Base-by-base conservation (phyloP, 2,113 vertebrate genomes). In the Eleginops maclovinus region DNA sequence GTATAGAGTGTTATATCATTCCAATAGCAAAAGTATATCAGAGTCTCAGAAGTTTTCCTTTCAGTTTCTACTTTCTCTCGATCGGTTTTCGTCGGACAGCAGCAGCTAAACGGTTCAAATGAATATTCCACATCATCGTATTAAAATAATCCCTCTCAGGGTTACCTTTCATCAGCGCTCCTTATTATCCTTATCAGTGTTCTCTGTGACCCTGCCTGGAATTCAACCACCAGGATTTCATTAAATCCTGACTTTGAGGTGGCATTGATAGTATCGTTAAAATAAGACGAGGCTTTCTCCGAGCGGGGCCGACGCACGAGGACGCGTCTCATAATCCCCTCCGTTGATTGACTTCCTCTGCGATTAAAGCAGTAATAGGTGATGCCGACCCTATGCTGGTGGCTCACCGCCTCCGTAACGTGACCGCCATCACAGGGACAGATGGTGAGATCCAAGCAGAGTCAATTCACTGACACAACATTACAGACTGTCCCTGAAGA, bases 211-310 rank as follows among this genome's bases (percentile, higher is more conserved):
- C 78, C 69, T 70, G 46, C 1, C 31, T 51, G 49, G 0, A 77
- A 21, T 80, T 66, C 63, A 54, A 64, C 3, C 75, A 7, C 6
- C 22, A 19, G n/a, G 0, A 44, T 76, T 79, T 83, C 50, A 86
- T 91, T 86, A 87, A 62, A 47, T 11, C 11, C 0, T 31, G 87
- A 72, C 90, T 82, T 87, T 82, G 77, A 6, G 12, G 0, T 60
- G 81, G 78, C 82, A 79, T 82, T 88, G 86, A 85, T 73, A 4
- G 6, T 67, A 80, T 76, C 70, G 9, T 87, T 81, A 71, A 61
- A 71, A 79, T 54, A 41, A 74, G 58, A 49, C 2, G 4, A 79
- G 26, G 41, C 8, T 44, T n/a, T 55, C 21, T 26, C 1, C 19
- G 2, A 53, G 28, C 6, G 51, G 40, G 44, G 62, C 28, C 24